Evolutionary conservation across 2,113 vertebrate species (phyloP).

Genomic region (Guaruba guarouba): DNA sequence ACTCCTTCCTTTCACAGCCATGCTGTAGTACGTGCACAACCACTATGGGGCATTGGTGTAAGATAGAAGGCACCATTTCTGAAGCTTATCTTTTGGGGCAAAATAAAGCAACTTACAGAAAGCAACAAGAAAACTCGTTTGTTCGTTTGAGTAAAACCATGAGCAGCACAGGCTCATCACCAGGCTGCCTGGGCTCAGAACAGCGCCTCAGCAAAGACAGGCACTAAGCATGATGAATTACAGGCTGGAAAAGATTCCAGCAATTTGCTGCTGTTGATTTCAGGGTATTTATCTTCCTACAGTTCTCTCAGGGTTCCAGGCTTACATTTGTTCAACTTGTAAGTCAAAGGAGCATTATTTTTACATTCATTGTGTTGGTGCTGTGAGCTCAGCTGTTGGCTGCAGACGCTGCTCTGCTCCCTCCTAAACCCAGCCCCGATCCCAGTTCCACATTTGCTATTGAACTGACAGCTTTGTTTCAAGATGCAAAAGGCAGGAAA

Average conservation of each 20-base stretch:
- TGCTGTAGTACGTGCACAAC: rapidly evolving
- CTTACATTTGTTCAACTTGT: not conserved
- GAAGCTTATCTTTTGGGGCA: not conserved
- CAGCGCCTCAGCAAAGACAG: not conserved
- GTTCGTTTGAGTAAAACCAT: not conserved
- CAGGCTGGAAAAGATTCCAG: not conserved
- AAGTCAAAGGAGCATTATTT: not conserved
- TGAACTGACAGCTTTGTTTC: conserved; percentile 8
- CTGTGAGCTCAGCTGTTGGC: conserved; percentile 5
- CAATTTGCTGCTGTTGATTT: not conserved
- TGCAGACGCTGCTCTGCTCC: not conserved
- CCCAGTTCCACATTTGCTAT: not conserved
- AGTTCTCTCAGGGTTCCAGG: not conserved
- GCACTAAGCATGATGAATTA: conserved; percentile 27
- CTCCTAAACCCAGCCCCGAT: not conserved
- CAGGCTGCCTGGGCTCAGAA: not conserved
- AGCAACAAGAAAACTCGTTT: not conserved
- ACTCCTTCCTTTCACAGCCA: not conserved
- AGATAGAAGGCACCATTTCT: not conserved
- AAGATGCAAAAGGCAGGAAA: not conserved
- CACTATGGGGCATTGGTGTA: not conserved
- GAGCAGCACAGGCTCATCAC: not conserved
- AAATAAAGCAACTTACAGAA: not conserved
- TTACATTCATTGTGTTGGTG: not conserved
- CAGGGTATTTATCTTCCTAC: conserved; percentile 20